Conservation (phyloP, 2,888 invertebrate species). For the Apotomis turbidana region DNA sequence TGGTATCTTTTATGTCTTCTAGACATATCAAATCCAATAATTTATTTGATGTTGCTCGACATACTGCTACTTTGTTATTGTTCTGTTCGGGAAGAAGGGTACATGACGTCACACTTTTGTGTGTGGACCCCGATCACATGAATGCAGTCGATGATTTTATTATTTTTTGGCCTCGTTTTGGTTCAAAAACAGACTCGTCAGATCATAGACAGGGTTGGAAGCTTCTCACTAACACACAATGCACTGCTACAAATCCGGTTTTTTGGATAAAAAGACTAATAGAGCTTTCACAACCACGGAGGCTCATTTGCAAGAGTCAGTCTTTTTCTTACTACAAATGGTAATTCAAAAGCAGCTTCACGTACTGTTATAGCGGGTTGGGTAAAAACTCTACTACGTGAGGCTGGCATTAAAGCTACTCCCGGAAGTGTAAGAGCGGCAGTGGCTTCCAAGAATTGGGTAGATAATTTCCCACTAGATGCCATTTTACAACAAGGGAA, state of each 20-base stretch:
- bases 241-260: neutral
- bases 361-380: neutral
- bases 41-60: neutral
- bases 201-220: neutral
- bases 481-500: slow-evolving; percentile 34
- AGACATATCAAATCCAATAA: neutral
- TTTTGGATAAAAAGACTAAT: slow-evolving; percentile 2
- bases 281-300: neutral
- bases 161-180: neutral
- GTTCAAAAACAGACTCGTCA: neutral
- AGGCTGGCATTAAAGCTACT: neutral
- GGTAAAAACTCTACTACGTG: slow-evolving; percentile 4
- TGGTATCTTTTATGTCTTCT: neutral
- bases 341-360: neutral
- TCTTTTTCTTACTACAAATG: neutral
- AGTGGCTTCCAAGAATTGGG: slow-evolving; percentile 15
- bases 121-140: neutral
- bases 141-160: neutral
- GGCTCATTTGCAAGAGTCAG: neutral
- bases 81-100: neutral
- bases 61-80: neutral
- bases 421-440: slow-evolving; percentile 21
- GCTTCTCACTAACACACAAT: neutral
- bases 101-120: neutral
- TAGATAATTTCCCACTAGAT: slow-evolving; percentile 25